Percentiles rank a stretch among this genome's conserved stretches.
phyloP scores from a whole-genome alignment of 2,797 vertebrate genomes.

The Diplodus puntazzo region DNA sequence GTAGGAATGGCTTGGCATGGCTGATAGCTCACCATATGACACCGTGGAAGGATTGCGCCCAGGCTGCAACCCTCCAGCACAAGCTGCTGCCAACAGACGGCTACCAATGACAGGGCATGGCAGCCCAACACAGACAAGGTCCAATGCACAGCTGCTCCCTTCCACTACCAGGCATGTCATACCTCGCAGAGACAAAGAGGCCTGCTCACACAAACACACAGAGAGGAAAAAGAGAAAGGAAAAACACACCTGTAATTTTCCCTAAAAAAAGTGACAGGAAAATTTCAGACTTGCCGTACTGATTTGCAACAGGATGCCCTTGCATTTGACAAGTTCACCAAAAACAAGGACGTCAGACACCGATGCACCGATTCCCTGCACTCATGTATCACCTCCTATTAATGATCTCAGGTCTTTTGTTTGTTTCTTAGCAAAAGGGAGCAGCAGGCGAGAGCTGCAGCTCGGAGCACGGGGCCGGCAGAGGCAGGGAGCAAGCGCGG shows the following conservation, averaged over 20 bases:
- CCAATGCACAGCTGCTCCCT: conserved; percentile 82
- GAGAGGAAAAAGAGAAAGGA: conserved; percentile 18
- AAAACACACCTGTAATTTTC: conserved; percentile 57
- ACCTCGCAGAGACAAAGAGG: conserved; percentile 74
- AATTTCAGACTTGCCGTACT: conserved; percentile 29
- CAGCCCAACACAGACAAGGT: conserved; percentile 81
- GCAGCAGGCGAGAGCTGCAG: conserved; percentile 51
- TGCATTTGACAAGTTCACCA: conserved; percentile 55
- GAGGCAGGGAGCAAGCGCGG: conserved; percentile 59
- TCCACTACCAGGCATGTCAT: conserved; percentile 78
- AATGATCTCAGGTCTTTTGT: conserved; percentile 56
- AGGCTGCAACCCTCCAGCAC: conserved; percentile 73
- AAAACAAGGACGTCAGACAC: conserved; percentile 27
- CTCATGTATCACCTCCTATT: conserved; percentile 40
- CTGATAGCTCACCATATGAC: conserved; percentile 78
- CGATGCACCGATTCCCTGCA: conserved; percentile 36
- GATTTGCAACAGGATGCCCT: conserved; percentile 38
- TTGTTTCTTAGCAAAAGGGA: conserved; percentile 46
- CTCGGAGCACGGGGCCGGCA: conserved; percentile 51
- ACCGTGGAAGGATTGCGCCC: conserved; percentile 70
- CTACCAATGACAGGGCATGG: conserved; percentile 81
- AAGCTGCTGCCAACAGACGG: conserved; percentile 80
- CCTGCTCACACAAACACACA: conserved; percentile 50
- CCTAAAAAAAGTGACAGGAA: conserved; percentile 30
- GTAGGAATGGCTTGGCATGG: conserved; percentile 66